Evolutionary conservation across 2,888 invertebrate species (phyloP), one percentile per base, ranked within the genome.

Genomic region (Andrena praecox): DNA sequence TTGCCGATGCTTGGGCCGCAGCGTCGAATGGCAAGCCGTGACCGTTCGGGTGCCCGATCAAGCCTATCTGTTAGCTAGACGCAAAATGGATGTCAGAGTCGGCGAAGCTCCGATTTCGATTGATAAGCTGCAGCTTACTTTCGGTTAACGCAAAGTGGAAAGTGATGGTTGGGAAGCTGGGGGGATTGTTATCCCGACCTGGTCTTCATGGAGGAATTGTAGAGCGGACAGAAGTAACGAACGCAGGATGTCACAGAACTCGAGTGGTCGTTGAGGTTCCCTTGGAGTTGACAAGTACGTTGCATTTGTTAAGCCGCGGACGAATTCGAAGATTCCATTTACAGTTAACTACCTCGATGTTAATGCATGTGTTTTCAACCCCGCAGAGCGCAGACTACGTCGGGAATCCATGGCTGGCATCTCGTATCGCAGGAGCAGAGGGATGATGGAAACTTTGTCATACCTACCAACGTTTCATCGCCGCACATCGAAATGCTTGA

Each of bases 321-420:
- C 42, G 24, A 60, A 8, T 2, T 35, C 1, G 27, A 52, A 8
- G 48, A 20, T 31, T 48, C 10, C 12, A 1, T 52, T 7, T 20
- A 20, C 2, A 16, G 12, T 8, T 54, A 20, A 8, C 48, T 35
- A 2, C 69, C 59, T 66, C 68, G 63, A 79, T 72, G 73, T 66
- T 77, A 79, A 71, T 70, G 74, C 68, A 64, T 74, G 73, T n/a
- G 59, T 63, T 82, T 78, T 76, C 84, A 66, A 75, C 76, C 84
- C 78, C 31, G 42, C 59, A 82, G 52, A 68, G 83, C 84, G 84
- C 84, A 82, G 71, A 70, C 78, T 84, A n/a, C 84, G 63, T 5
- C 33, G n/a, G 60, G 77, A 59, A 77, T 68, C 72, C 83, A 81
- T 82, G 69, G 67, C 75, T 77, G 64, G 63, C 73, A 70, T 74